Base-by-base conservation (phyloP, 2,797 vertebrate species). In the Coluber constrictor region DNA sequence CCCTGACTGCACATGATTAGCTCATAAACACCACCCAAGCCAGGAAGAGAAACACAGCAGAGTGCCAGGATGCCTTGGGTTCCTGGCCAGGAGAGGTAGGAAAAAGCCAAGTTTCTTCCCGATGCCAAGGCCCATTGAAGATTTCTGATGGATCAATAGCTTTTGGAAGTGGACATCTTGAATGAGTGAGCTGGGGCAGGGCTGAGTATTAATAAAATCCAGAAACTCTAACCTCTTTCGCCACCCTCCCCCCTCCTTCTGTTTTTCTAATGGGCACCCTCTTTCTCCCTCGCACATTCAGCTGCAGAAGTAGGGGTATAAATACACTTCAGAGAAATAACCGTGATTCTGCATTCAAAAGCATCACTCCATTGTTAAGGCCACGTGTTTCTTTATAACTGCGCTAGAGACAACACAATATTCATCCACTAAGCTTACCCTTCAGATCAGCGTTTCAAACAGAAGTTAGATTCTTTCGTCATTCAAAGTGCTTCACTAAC, bases 1-100 rank as follows among this genome's bases (percentile, higher is more conserved):
- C 93, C 87, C 90, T 93, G 93, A 93, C 93, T 93, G 93, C 51
- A 90, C 93, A 93, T 91, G 93, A 93, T 93, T 93, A 93, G 93
- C 93, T 93, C 93, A 93, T 93, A 91, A 93, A 93, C 93, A 91
- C 93, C 90, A 93, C 90, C 93, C 90, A 89, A 91, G 93, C 93
- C 93, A 93, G 93, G 90, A 93, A 93, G 87, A 60, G 90, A 88
- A 83, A 86, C 66, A 43, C 47, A 79, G 90, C 90, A 13, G 57
- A 63, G 32, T 63, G 93, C 93, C 93, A 93, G 93, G 87, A 89
- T 37, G 90, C 93, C 87, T 5, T 83, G 90, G 87, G 66, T 86
- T 91, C 87, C 54, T 91, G 87, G 92, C 87, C 90, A 93, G 93
- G 55, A 89, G 90, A 11, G 32, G 25, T 10, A 43, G 87, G 43